These are phyloP conservation scores for Resseliella maxima DNA, from an alignment of 2,888 invertebrate genomes.

Conservation along the genomic window DNA sequence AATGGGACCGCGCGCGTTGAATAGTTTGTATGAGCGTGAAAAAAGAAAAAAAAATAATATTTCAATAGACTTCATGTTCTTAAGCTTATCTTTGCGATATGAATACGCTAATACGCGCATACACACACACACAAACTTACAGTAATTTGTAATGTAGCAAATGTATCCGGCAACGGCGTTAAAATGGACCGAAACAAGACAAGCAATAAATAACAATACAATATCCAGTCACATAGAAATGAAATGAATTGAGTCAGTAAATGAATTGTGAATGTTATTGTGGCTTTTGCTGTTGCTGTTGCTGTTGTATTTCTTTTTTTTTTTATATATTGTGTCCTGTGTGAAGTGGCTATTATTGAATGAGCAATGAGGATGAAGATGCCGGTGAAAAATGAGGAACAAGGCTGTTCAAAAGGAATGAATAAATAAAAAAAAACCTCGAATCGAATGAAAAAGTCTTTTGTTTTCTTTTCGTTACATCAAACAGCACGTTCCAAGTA, in stretches of 20 bases:
- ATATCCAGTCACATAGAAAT: background rate
- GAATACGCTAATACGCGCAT: conserved; percentile 3
- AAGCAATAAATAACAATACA: conserved; percentile 43
- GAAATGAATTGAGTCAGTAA: background rate
- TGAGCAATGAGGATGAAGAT: background rate
- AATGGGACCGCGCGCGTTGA: background rate
- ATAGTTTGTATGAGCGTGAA: background rate
- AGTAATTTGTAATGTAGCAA: background rate
- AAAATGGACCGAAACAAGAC: conserved; percentile 17
- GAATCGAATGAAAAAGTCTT: background rate
- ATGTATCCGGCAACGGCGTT: background rate
- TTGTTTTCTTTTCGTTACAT: background rate
- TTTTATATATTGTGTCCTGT: background rate
- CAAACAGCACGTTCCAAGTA: background rate
- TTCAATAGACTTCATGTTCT: background rate
- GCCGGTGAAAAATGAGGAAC: conserved; percentile 11
- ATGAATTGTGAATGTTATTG: background rate
- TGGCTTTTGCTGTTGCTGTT: no score
- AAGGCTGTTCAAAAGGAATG: background rate
- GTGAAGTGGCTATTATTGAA: conserved; percentile 17
- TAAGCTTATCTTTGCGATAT: background rate
- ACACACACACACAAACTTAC: no score
- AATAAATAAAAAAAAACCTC: background rate
- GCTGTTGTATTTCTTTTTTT: no score
- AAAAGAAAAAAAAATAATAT: background rate